These are phyloP conservation scores for Podilymbus podiceps DNA, from an alignment of 2,113 vertebrate species.

Conservation along the genomic window DNA sequence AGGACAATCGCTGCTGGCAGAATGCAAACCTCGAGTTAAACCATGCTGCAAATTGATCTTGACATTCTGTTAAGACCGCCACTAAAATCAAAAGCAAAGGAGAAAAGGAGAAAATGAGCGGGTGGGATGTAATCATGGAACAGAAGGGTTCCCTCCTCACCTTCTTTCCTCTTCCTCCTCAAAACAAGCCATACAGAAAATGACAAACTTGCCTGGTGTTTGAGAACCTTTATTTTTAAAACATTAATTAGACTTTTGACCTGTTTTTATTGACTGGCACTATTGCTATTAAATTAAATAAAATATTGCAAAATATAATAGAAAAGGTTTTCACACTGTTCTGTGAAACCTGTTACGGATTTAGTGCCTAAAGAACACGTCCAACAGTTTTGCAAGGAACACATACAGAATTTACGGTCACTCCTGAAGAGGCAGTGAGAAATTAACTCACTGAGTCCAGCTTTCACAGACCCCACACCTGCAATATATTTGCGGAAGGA, in stretches of 20 bases:
- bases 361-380: slow-evolving; percentile 19
- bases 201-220: slow-evolving; percentile 80
- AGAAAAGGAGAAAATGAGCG: slow-evolving; percentile 88
- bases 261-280: slow-evolving; percentile 75
- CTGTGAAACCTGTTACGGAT: slow-evolving; percentile 57
- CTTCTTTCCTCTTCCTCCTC: slow-evolving; percentile 75
- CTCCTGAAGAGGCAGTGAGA: slow-evolving; percentile 37
- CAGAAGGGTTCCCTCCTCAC: slow-evolving; percentile 82
- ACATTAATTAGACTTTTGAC: slow-evolving; percentile 87
- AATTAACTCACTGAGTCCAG: slow-evolving; percentile 39
- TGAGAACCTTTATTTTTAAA: slow-evolving; percentile 89
- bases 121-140: slow-evolving; percentile 82
- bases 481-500: slow-evolving; percentile 65
- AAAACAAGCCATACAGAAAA: slow-evolving; percentile 78
- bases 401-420: slow-evolving; percentile 24
- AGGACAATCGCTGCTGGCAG: slow-evolving; percentile 83
- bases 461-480: slow-evolving; percentile 64
- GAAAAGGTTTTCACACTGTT: slow-evolving; percentile 26
- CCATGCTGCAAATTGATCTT: slow-evolving; percentile 90
- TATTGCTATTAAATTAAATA: slow-evolving; percentile 66
- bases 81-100: slow-evolving; percentile 85
- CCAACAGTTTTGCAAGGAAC: slow-evolving; percentile 54
- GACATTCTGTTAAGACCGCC: slow-evolving; percentile 84
- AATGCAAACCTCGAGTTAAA: slow-evolving; percentile 86
- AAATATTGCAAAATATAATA: slow-evolving; percentile 58